phyloP scores from a whole-genome alignment of 2,888 invertebrate genomes.

The Xiphydria camelus region DNA sequence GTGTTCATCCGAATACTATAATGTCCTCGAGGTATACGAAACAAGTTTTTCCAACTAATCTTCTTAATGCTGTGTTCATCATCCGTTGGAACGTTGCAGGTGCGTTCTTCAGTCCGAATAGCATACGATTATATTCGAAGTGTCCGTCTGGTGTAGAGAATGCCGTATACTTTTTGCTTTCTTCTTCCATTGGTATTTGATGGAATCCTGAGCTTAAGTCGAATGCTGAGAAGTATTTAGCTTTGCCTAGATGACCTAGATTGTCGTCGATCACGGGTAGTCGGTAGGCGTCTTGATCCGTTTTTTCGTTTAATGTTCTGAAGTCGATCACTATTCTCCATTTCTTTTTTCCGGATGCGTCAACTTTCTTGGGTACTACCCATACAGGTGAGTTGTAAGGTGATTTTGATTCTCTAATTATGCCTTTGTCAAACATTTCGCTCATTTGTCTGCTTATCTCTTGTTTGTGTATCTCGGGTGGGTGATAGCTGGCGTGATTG shows the following conservation, averaged over 20 bases:
- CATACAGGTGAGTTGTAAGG: neutral
- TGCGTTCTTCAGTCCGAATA: too few relatives aligned
- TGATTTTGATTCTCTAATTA: conserved; percentile 1
- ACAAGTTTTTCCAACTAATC: too few relatives aligned
- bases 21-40: too few relatives aligned
- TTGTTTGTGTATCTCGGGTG: conserved; percentile 1
- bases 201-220: conserved; percentile 8
- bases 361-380: conserved; percentile 12
- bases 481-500: neutral
- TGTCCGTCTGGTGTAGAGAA: too few relatives aligned
- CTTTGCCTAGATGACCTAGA: neutral
- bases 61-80: too few relatives aligned
- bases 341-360: conserved; percentile 3
- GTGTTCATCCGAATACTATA: too few relatives aligned
- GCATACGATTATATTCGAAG: too few relatives aligned
- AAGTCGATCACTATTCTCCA: conserved; percentile 5
- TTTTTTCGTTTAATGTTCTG: conserved; percentile 6
- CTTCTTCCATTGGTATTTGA: conserved; percentile 1
- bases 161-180: conserved; percentile 1
- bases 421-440: neutral
- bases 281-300: conserved; percentile 5
- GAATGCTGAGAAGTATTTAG: conserved; percentile 4
- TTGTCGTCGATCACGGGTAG: conserved; percentile 3
- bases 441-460: conserved; percentile 1
- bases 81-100: too few relatives aligned